Conservation (phyloP, 2,888 invertebrate species). For the Mesorhabditis spiculigera region DNA sequence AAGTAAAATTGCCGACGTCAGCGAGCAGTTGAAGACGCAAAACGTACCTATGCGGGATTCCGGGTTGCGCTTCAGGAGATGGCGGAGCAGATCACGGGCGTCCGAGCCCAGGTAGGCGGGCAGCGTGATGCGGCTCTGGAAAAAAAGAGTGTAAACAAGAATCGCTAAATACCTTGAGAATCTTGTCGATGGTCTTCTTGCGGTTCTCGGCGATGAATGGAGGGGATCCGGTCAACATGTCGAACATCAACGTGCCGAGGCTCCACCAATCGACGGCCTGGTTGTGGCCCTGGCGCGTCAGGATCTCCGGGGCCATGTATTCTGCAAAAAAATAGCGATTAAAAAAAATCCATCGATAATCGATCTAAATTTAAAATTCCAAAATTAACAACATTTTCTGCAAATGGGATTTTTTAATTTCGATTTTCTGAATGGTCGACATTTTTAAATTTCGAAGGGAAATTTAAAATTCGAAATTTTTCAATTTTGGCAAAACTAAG, state of each 20-base stretch:
- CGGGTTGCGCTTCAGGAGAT: constrained; percentile 68
- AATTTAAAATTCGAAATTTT: too few species aligned
- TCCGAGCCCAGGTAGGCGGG: constrained; percentile 93
- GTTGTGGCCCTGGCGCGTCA: constrained; percentile 92
- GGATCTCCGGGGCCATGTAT: constrained; percentile 92
- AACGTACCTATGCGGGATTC: constrained; percentile 79
- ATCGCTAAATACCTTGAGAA: constrained; percentile 70
- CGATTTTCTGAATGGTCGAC: too few species aligned
- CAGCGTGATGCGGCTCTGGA: constrained; percentile 78
- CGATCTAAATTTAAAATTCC: too few species aligned
- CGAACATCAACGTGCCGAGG: constrained; percentile 93
- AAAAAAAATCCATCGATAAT: neutral
- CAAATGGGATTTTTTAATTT: too few species aligned
- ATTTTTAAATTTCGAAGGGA: too few species aligned
- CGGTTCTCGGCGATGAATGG: constrained; percentile 95
- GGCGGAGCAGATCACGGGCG: constrained; percentile 84
- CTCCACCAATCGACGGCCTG: constrained; percentile 99
- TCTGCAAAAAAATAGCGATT: constrained; percentile 23
- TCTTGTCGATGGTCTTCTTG: constrained; percentile 97
- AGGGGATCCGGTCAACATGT: constrained; percentile 90
- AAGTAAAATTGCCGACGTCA: too few species aligned
- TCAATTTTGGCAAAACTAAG: too few species aligned
- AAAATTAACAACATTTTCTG: too few species aligned
- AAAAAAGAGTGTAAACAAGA: neutral
- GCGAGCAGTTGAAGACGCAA: neutral